Evolutionary conservation across 2,113 vertebrate species (phyloP).

Genomic region (Cairina moschata): DNA sequence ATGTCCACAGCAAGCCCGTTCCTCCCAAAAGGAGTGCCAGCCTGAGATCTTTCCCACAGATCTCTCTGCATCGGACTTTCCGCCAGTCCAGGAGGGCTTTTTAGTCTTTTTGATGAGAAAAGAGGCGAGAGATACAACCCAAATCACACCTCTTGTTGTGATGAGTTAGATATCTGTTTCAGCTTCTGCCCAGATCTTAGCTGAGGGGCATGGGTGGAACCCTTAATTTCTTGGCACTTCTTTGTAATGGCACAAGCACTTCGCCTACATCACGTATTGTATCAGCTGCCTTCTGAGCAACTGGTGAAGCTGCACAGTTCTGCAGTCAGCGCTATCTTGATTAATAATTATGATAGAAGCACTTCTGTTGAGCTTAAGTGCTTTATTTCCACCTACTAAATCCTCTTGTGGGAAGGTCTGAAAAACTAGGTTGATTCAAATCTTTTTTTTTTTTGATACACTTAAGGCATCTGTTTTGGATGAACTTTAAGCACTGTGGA

Average conservation of each 20-base stretch:
- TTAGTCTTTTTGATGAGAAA: background rate
- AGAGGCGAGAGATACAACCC: background rate
- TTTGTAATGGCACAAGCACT: background rate
- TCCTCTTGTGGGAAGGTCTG: background rate
- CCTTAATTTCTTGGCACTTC: conserved; percentile 24
- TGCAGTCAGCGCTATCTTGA: background rate
- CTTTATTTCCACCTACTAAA: background rate
- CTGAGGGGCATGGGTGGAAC: conserved; percentile 53
- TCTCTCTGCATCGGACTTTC: background rate
- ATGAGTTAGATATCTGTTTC: background rate
- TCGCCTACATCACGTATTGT: background rate
- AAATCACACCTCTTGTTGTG: background rate
- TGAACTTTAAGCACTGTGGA: background rate
- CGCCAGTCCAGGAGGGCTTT: background rate
- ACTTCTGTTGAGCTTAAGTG: background rate
- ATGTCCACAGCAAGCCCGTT: background rate
- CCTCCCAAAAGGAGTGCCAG: background rate
- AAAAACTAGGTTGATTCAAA: background rate
- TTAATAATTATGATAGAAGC: background rate
- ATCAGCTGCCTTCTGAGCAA: conserved; percentile 21
- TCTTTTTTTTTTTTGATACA: background rate
- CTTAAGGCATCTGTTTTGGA: background rate
- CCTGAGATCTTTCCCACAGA: background rate
- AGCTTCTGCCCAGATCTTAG: conserved; percentile 33
- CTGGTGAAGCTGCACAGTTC: background rate